Conservation (phyloP, 2,888 invertebrate species). For the Chymomyza fuscimana region DNA sequence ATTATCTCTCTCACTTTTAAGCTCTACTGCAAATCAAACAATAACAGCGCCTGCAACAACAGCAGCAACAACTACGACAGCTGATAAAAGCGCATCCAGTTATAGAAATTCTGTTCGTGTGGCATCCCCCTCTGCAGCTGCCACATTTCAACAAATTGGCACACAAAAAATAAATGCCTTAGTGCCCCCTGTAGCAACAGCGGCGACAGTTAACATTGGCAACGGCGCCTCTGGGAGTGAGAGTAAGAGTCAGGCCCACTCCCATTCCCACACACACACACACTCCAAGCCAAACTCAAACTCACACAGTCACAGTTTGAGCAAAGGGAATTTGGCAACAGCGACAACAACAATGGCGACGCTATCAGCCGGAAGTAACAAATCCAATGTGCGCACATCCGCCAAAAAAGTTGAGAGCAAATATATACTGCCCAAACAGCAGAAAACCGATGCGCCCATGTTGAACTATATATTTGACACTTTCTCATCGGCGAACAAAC, state of each 20-base stretch:
- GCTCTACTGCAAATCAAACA: conserved; percentile 37
- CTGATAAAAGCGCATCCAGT: conserved; percentile 42
- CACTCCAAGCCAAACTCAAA: background rate
- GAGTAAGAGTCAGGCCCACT: conserved; percentile 19
- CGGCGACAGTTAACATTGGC: background rate
- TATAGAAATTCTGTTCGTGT: conserved; percentile 44
- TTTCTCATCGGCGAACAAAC: conserved; percentile 85
- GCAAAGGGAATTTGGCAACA: conserved; percentile 20
- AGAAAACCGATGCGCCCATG: conserved; percentile 85
- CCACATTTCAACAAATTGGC: conserved; percentile 69
- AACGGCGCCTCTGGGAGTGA: conserved; percentile 30
- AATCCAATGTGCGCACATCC: conserved; percentile 50
- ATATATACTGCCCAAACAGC: conserved; percentile 80
- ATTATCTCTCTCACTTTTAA: conserved; percentile 71
- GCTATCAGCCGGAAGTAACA: conserved; percentile 31
- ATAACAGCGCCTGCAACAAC: conserved; percentile 19
- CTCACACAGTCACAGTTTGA: conserved; percentile 21
- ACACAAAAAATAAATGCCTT: conserved; percentile 66
- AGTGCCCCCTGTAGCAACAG: conserved; percentile 31
- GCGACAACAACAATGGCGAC: conserved; percentile 38
- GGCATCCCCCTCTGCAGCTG: conserved; percentile 29
- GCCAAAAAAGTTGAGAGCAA: conserved; percentile 73
- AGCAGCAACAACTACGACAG: conserved; percentile 24
- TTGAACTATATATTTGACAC: conserved; percentile 87
- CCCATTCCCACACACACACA: background rate